Base-by-base conservation (phyloP, 2,888 invertebrate species). In the Agonopterix alstromeriana region DNA sequence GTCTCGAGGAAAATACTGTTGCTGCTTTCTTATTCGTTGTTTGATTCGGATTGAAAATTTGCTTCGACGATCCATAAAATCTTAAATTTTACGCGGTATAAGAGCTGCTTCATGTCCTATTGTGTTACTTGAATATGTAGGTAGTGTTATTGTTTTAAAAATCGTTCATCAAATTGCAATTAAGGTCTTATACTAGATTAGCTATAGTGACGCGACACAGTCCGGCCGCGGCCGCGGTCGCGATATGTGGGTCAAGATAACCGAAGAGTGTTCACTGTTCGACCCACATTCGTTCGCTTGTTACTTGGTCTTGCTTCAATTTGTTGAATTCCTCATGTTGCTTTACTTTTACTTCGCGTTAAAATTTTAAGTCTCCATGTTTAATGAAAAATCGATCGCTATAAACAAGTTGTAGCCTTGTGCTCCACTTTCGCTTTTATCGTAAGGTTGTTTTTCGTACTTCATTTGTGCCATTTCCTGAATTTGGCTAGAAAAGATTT, bases 181-280 rank as follows among this genome's bases (percentile, higher is more conserved):
- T 73, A 73, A 70, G 70, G 70, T 72, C 65, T 77, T 73, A 72
- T 73, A 73, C 67, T 72, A 68, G 65, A 66, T 61, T 62, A 67
- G 60, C 63, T 63, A 50, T 59, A 66, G 62, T 56, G 55, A 17
- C 36, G 43, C 27, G 43, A 43, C 42, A 35, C 54, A 59, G 63
- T 59, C 27, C 65, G 74, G 67, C 70, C 72, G 69, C 70, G 65
- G 65, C 73, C 71, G 76, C 77, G 80, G 77, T 73, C 78, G 70
- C 70, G 57, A 61, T 70, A 82, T 76, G 77, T 82, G 70, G 82
- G 82, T 82, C 82, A 81, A 82, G 82, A 80, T 75, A 77, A 77
- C 73, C 67, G 70, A 73, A 74, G 75, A 75, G 75, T 61, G 60
- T 49, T 46, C 53, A 27, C 65, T 69, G 77, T 59, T 12, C 40